Evolutionary conservation across 2,113 vertebrate genomes (phyloP).

Genomic region (Cochlearius cochlearius): DNA sequence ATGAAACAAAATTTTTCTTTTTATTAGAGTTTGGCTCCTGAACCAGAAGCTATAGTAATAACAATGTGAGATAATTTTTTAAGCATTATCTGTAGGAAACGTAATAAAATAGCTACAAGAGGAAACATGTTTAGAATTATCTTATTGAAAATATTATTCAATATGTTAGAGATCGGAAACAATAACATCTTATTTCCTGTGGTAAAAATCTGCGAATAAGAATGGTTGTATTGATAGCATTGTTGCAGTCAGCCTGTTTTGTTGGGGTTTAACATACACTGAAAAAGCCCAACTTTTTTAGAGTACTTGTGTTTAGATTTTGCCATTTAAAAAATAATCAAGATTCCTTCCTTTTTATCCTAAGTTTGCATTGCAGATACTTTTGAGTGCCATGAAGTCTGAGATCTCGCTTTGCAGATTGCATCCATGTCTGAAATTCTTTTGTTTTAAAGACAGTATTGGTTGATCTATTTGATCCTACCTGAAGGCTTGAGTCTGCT

Average conservation of each 20-base stretch:
- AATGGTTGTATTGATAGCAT: constrained; percentile 9
- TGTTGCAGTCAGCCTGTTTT: neutral
- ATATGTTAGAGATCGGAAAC: constrained; percentile 44
- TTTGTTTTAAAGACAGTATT: neutral
- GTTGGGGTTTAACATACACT: neutral
- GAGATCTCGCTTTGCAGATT: neutral
- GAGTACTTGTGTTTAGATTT: neutral
- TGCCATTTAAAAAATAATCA: neutral
- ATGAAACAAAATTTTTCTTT: constrained; percentile 11
- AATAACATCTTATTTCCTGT: constrained; percentile 41
- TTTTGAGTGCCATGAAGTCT: neutral
- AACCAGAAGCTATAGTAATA: constrained; percentile 17
- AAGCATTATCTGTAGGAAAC: constrained; percentile 57
- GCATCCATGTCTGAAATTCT: neutral
- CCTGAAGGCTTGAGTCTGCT: neutral
- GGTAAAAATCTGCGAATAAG: constrained; percentile 36
- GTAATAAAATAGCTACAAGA: constrained; percentile 50
- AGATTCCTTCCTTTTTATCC: neutral
- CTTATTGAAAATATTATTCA: constrained; percentile 30
- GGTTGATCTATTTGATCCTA: neutral
- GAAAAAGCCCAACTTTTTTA: neutral
- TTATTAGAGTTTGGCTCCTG: constrained; percentile 40
- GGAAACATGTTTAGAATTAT: constrained; percentile 45
- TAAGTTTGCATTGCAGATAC: neutral
- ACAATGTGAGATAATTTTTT: constrained; percentile 48